These are phyloP conservation scores for Myotis pilosus DNA, from an alignment of 2,797 vertebrate genomes.

Conservation along the genomic window DNA sequence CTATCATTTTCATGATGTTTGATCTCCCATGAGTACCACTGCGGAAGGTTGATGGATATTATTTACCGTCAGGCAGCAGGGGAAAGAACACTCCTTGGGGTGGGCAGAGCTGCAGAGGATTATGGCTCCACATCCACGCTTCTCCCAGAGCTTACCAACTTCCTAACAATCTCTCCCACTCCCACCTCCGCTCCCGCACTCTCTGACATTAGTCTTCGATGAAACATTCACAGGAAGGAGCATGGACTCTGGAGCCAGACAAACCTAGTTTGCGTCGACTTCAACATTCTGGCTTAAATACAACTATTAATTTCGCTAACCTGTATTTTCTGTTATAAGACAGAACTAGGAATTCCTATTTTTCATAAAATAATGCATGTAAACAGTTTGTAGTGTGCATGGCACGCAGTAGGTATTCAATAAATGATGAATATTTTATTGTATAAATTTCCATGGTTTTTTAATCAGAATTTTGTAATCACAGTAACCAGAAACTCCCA, in stretches of 20 bases:
- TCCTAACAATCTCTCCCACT: background rate
- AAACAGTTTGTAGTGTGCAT: background rate
- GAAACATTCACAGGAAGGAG: background rate
- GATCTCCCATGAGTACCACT: background rate
- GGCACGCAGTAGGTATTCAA: background rate
- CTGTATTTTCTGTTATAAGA: background rate
- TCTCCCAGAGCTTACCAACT: background rate
- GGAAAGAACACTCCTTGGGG: background rate
- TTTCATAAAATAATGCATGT: background rate
- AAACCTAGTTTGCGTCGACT: background rate
- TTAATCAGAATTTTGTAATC: background rate
- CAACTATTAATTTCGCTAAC: background rate
- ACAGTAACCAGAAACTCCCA: background rate
- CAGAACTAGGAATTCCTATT: background rate
- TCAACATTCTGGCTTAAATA: background rate
- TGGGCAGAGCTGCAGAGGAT: background rate
- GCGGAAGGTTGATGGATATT: background rate
- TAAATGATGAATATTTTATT: background rate
- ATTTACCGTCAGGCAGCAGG: fast-evolving
- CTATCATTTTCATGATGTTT: background rate
- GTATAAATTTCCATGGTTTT: background rate
- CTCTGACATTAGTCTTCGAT: background rate
- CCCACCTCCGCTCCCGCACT: background rate
- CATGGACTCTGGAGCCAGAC: background rate
- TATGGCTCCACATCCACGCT: background rate